These are phyloP conservation scores for Eledone cirrhosa DNA, from an alignment of 2,888 invertebrate species.

Conservation along the genomic window DNA sequence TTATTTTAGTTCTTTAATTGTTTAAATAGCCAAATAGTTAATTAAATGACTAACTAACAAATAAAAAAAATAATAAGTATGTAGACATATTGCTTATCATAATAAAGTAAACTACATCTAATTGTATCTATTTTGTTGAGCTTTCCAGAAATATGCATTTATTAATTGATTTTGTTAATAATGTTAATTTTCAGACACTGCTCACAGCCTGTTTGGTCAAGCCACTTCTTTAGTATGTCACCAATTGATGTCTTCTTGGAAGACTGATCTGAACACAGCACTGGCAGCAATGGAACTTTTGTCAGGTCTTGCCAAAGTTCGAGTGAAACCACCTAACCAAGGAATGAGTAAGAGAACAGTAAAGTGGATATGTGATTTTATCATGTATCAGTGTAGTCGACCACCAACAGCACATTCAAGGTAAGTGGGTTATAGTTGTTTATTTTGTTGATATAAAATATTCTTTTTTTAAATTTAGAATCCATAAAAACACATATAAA, in stretches of 20 bases:
- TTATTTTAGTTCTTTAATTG: too few species aligned
- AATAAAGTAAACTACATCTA: too few species aligned
- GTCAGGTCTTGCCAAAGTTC: constrained; percentile 82
- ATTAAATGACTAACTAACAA: too few species aligned
- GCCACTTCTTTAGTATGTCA: constrained; percentile 95
- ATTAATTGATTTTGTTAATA: not conserved
- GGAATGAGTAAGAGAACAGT: constrained; percentile 71
- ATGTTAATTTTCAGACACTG: constrained; percentile 74
- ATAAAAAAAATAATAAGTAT: too few species aligned
- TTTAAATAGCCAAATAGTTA: too few species aligned
- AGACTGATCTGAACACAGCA: constrained; percentile 91
- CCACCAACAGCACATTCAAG: constrained; percentile 82
- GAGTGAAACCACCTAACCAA: constrained; percentile 57
- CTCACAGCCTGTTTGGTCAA: constrained; percentile 87
- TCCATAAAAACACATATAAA: too few species aligned
- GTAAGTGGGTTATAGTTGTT: not conserved
- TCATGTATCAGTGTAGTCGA: constrained; percentile 90
- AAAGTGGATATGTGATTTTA: constrained; percentile 98
- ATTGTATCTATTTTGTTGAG: too few species aligned
- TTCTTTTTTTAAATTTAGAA: too few species aligned
- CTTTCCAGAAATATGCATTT: not conserved
- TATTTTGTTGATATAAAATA: too few species aligned
- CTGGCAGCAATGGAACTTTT: constrained; percentile 91
- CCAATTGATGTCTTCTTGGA: constrained; percentile 94
- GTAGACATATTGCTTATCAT: too few species aligned